Evolutionary conservation across 2,888 invertebrate genomes (phyloP).

Genomic region (Sinelater perroti): DNA sequence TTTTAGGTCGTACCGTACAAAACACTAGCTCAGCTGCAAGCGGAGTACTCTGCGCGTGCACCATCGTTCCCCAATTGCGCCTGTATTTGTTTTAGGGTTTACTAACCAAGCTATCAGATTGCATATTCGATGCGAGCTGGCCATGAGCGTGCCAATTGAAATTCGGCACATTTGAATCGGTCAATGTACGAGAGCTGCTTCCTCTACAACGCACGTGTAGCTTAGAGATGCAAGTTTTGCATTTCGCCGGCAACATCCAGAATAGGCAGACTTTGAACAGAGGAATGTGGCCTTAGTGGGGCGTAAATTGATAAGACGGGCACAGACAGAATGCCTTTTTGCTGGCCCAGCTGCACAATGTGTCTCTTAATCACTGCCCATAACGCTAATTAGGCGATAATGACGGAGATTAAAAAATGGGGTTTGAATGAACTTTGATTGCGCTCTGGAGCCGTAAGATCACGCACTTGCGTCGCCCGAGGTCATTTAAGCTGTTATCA

Average conservation of each 20-base stretch:
- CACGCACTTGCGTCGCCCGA: no score
- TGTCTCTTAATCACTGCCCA: conserved; percentile 12
- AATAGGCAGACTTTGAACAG: conserved; percentile 9
- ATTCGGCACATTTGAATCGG: conserved; percentile 36
- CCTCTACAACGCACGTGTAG: conserved; percentile 31
- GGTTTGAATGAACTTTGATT: no score
- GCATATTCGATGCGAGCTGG: conserved; percentile 29
- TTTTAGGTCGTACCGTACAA: no score
- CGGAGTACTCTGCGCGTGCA: no score
- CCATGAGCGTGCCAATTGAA: conserved; percentile 36
- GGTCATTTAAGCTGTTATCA: no score
- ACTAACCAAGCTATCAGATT: conserved; percentile 26
- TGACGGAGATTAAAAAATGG: conserved; percentile 7
- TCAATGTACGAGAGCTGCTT: conserved; percentile 31
- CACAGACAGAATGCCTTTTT: conserved; percentile 11
- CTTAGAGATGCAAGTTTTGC: conserved; percentile 31
- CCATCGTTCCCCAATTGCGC: no score
- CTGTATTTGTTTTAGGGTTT: conserved; percentile 22
- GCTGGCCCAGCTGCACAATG: conserved; percentile 7
- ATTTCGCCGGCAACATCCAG: conserved; percentile 9
- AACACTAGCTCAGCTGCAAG: no score
- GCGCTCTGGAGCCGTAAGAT: no score
- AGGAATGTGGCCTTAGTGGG: conserved; percentile 16
- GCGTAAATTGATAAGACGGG: conserved; percentile 14
- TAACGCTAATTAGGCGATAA: conserved; percentile 10